phyloP scores from a whole-genome alignment of 2,113 vertebrate genomes.

The Myotis davidii region DNA sequence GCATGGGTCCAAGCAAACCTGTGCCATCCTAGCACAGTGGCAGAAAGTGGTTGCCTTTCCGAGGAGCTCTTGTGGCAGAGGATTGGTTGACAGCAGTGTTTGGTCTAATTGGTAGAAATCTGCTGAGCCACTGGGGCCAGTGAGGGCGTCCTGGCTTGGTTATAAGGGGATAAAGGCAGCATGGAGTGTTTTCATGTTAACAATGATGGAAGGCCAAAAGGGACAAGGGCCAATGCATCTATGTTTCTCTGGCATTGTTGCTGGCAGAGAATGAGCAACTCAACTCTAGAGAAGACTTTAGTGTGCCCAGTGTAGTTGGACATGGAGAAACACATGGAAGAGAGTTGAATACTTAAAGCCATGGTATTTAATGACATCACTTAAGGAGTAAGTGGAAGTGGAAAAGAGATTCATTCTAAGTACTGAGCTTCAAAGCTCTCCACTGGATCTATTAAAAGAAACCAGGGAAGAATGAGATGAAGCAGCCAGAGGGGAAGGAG shows the following conservation, averaged over 20 bases:
- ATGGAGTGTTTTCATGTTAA: background rate
- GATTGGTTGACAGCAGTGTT: background rate
- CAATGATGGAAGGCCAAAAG: background rate
- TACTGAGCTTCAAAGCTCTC: background rate
- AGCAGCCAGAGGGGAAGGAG: background rate
- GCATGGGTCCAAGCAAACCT: background rate
- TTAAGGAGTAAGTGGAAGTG: background rate
- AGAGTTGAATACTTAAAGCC: background rate
- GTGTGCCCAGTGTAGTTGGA: background rate
- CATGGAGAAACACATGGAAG: background rate
- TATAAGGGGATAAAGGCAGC: background rate
- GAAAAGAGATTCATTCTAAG: background rate
- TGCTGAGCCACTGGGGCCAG: fast-evolving
- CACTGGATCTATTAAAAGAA: background rate
- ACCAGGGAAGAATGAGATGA: background rate
- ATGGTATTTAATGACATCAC: background rate
- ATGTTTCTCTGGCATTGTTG: background rate
- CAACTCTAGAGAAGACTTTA: background rate
- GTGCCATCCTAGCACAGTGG: background rate
- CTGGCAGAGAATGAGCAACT: background rate
- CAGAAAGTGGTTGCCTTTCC: background rate
- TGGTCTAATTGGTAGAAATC: background rate
- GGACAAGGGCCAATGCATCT: background rate
- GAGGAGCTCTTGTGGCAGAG: background rate
- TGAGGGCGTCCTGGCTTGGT: background rate